Conservation (phyloP, 2,113 vertebrate genomes). For the Turnix velox region DNA sequence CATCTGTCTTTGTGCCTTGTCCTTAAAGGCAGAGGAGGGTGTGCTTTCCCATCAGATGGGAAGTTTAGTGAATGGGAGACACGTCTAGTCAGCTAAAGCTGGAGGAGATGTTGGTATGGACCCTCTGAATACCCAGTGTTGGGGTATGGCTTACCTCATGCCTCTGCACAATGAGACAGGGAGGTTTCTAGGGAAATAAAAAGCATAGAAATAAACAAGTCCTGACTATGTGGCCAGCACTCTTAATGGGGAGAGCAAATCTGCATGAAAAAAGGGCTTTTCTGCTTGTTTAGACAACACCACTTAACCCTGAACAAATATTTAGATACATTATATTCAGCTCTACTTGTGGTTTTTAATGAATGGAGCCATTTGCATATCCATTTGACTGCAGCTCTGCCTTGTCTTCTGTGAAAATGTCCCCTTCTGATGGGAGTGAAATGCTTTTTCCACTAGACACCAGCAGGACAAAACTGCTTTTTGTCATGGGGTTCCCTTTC, state of each 20-base stretch:
- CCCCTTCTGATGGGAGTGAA: neutral
- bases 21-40: neutral
- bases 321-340: constrained; percentile 35
- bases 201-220: neutral
- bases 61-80: neutral
- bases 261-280: constrained; percentile 2
- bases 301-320: constrained; percentile 49
- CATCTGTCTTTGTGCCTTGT: neutral
- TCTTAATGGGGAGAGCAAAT: neutral
- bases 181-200: neutral
- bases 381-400: neutral
- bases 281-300: constrained; percentile 47
- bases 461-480: neutral
- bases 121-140: neutral
- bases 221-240: neutral
- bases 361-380: constrained; percentile 21
- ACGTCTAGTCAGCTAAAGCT: neutral
- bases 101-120: neutral
- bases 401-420: neutral
- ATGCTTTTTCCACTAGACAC: neutral
- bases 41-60: rapidly evolving
- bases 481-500: neutral
- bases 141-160: neutral
- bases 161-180: neutral
- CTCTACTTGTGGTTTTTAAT: neutral